These are phyloP conservation scores for Diachasmimorpha longicaudata DNA, from an alignment of 1,140 invertebrate genomes.

Conservation along the genomic window DNA sequence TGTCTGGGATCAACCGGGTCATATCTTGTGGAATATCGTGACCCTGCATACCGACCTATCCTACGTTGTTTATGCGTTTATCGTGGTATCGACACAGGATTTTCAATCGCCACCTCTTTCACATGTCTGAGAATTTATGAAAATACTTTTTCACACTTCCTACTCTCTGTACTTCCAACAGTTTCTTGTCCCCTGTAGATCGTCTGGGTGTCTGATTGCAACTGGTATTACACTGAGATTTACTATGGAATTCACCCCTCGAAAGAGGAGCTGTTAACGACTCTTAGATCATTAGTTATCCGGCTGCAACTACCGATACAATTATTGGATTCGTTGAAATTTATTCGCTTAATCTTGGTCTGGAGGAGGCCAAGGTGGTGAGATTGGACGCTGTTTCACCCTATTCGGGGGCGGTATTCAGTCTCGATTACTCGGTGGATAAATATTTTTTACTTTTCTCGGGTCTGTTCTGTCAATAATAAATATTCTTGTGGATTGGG, in stretches of 20 bases:
- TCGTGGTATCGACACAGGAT: constrained; percentile 10
- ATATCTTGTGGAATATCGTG: constrained; percentile 21
- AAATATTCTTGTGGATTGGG: background rate
- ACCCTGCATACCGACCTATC: constrained; percentile 24
- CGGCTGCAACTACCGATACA: constrained; percentile 60
- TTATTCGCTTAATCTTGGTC: constrained; percentile 60
- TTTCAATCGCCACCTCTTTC: constrained; percentile 10
- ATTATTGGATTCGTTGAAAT: constrained; percentile 57
- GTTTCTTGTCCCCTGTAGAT: background rate
- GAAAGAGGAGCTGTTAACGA: constrained; percentile 54
- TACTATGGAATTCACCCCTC: constrained; percentile 45
- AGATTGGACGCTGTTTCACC: constrained; percentile 43
- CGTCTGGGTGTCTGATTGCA: constrained; percentile 14
- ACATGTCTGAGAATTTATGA: constrained; percentile 12
- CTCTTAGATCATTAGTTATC: constrained; percentile 64
- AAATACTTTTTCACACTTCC: constrained; percentile 11
- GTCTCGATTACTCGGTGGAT: constrained; percentile 20
- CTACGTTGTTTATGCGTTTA: constrained; percentile 5
- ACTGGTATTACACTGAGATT: constrained; percentile 38
- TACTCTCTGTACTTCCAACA: background rate
- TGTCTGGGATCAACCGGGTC: constrained; percentile 41
- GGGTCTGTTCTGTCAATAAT: background rate
- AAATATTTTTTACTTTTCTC: constrained; percentile 9
- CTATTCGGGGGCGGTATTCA: constrained; percentile 43
- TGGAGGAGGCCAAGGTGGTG: constrained; percentile 10